Evolutionary conservation across 2,113 vertebrate species (phyloP).

Genomic region (Athene noctua): DNA sequence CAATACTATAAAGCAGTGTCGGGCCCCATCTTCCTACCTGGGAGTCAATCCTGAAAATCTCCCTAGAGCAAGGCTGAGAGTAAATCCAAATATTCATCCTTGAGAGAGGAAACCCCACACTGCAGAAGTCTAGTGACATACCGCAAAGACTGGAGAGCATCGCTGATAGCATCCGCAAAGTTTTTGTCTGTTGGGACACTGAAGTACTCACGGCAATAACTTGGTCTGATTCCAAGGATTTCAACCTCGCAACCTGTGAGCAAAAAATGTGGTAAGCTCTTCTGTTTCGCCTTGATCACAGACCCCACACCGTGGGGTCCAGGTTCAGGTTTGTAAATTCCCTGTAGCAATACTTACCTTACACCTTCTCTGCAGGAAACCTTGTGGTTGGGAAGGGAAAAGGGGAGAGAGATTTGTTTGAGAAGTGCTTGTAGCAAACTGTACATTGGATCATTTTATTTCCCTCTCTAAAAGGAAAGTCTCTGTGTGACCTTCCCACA

Average conservation of each 20-base stretch:
- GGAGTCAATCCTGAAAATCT: not conserved
- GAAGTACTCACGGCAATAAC: slow-evolving; percentile 86
- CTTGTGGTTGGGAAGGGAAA: not conserved
- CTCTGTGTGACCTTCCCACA: not conserved
- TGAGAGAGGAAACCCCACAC: not conserved
- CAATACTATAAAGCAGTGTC: not conserved
- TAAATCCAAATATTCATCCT: not conserved
- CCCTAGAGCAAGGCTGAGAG: not conserved
- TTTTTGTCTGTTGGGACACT: slow-evolving; percentile 82
- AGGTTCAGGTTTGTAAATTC: not conserved
- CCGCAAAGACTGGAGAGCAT: slow-evolving; percentile 81
- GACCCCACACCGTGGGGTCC: not conserved
- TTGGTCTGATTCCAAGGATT: slow-evolving; percentile 86
- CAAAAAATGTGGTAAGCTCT: not conserved
- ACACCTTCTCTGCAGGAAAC: not conserved
- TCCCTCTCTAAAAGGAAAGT: not conserved
- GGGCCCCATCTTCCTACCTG: not conserved
- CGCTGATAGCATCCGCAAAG: slow-evolving; percentile 79
- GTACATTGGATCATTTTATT: not conserved
- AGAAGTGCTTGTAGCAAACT: not conserved
- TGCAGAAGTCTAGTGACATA: slow-evolving; percentile 30
- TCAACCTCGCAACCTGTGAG: slow-evolving; percentile 89
- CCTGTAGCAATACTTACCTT: not conserved
- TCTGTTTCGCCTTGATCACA: not conserved
- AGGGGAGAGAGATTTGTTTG: not conserved